Base-by-base conservation (phyloP, 2,113 vertebrate genomes). In the Morone chrysops region DNA sequence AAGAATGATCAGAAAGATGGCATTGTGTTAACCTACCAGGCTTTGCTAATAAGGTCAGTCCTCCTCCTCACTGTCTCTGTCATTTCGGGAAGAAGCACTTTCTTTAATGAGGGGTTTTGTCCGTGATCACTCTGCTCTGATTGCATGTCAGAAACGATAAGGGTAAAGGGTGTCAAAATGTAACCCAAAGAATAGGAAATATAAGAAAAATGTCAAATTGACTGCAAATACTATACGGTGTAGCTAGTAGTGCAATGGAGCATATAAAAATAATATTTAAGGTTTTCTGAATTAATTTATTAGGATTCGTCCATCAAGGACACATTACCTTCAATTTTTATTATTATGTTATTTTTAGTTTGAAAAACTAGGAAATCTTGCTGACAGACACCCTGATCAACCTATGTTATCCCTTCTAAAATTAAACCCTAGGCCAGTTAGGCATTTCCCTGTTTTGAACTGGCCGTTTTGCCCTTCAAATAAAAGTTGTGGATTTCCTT, bases 1-100 rank as follows among this genome's bases (percentile, higher is more conserved):
- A 48, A 83, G 59, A 77, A 59, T 61, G 51, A 63, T 72, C 63
- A 57, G 63, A 84, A 87, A n/a, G 76, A 80, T 18, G 31, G 13
- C 25, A 45, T 51, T 2, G 25, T 54, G 80, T 85, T 78, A 75
- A 78, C 77, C 70, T 65, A 57, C 41, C 31, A 22, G 45, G 59
- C 43, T 57, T 56, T 75, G 61, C 59, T 84, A 84, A 84, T 77
- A 79, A 90, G 89, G 69, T 71, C 78, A 83, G 71, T 40, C 53
- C 47, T 75, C 66, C 74, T 8, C 50, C 53, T 71, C 41, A 12
- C 38, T 0, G n/a, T 53, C 60, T 65, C 63, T 59, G 56, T 72
- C 59, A 41, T 56, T 41, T 70, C 20, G 4, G 43, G 59, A 43
- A 74, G 70, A 8, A 75, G 31, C 31, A 68, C 59, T 82, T 84